Evolutionary conservation across 2,888 invertebrate genomes (phyloP).

Genomic region (Drosophila rellima): DNA sequence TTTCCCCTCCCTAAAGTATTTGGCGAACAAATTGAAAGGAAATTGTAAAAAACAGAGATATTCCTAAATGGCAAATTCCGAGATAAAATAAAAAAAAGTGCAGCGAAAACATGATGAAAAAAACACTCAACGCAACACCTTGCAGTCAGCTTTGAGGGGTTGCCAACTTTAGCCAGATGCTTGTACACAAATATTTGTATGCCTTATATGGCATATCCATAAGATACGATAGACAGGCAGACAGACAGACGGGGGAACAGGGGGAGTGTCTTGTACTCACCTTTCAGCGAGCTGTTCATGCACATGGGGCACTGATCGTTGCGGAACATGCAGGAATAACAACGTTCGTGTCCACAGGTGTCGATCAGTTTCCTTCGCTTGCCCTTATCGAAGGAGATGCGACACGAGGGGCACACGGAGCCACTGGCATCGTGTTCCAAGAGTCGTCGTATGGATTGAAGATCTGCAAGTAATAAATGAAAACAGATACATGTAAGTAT

Average conservation of each 20-base stretch:
- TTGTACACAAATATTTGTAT: conserved; percentile 51
- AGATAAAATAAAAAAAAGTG: conserved; percentile 48
- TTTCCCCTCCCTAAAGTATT: conserved; percentile 23
- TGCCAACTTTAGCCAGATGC: conserved; percentile 28
- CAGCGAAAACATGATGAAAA: conserved; percentile 33
- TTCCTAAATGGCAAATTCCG: conserved; percentile 50
- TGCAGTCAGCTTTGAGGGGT: conserved; percentile 47
- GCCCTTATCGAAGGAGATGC: conserved; percentile 98
- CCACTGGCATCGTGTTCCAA: conserved; percentile 91
- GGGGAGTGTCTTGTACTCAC: conserved; percentile 60
- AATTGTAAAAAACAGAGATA: conserved; percentile 24
- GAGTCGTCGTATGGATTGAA: conserved; percentile 93
- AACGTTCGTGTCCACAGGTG: conserved; percentile 97
- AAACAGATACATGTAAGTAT: conserved; percentile 8
- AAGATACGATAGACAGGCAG: conserved; percentile 54
- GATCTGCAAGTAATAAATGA: conserved; percentile 87
- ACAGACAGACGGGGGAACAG: background rate
- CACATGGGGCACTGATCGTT: conserved; percentile 97
- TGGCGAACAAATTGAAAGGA: conserved; percentile 43
- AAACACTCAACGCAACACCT: conserved; percentile 58
- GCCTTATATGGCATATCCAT: conserved; percentile 59
- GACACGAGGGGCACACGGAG: conserved; percentile 93
- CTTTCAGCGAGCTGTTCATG: conserved; percentile 86
- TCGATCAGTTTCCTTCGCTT: conserved; percentile 98
- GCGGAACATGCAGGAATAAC: conserved; percentile 97